Percentiles rank a stretch among this genome's conserved stretches.
These are phyloP conservation scores for Ariopsis seemanni DNA, from an alignment of 2,113 vertebrate genomes.

Conservation along the genomic window DNA sequence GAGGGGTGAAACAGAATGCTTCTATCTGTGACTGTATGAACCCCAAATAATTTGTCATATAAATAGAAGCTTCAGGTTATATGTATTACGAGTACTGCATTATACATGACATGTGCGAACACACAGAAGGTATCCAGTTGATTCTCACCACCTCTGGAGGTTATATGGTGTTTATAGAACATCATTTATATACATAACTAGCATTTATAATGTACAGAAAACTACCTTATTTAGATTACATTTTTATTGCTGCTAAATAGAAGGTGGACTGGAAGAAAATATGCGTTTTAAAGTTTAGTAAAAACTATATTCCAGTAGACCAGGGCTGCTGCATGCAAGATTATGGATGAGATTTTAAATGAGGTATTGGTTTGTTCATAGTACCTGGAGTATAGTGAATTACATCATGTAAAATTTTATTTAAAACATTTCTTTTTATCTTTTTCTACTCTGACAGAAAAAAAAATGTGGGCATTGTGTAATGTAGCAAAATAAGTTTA, in stretches of 20 bases:
- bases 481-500: conserved; percentile 68
- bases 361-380: conserved; percentile 39
- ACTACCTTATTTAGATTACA: conserved; percentile 54
- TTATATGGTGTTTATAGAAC: not conserved
- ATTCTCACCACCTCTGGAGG: not conserved
- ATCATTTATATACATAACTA: not conserved
- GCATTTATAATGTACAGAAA: conserved; percentile 60
- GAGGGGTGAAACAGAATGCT: not conserved
- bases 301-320: conserved; percentile 58
- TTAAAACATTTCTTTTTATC: not conserved
- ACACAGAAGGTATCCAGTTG: not conserved
- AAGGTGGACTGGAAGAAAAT: conserved; percentile 50
- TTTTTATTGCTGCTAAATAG: conserved; percentile 71
- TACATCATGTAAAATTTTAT: not conserved
- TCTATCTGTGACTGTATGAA: not conserved
- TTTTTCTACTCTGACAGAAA: conserved; percentile 40
- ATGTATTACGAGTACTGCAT: not conserved
- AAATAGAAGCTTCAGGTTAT: not conserved
- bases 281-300: conserved; percentile 29
- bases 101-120: not conserved
- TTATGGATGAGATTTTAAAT: conserved; percentile 45
- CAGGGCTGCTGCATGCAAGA: conserved; percentile 56
- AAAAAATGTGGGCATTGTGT: conserved; percentile 56
- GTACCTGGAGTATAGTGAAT: not conserved
- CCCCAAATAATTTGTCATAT: not conserved